phyloP scores from a whole-genome alignment of 2,888 invertebrate genomes.

The Folsomia manolachei region DNA sequence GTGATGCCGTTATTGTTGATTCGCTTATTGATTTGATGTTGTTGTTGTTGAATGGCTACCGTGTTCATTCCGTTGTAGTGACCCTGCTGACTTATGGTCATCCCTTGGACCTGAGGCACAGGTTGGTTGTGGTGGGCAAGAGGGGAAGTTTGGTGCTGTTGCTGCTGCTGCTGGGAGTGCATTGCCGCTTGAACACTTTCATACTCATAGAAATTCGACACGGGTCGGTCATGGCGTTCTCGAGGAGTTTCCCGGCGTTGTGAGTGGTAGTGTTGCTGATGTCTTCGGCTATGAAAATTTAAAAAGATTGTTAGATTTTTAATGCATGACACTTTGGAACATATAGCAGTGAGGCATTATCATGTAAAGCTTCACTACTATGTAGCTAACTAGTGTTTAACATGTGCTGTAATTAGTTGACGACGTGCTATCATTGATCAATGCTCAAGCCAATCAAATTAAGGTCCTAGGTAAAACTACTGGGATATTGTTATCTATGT shows the following conservation, averaged over 20 bases:
- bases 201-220: constrained; percentile 81
- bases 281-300: constrained; percentile 60
- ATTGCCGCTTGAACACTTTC: constrained; percentile 62
- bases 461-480: too few species aligned
- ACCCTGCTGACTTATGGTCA: constrained; percentile 11
- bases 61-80: constrained; percentile 27
- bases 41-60: not conserved
- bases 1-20: constrained; percentile 43
- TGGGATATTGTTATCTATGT: too few species aligned
- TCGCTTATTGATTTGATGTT: constrained; percentile 18
- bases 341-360: too few species aligned
- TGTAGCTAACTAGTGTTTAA: too few species aligned
- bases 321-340: too few species aligned
- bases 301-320: not conserved
- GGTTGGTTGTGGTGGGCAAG: constrained; percentile 25
- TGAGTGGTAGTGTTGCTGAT: constrained; percentile 64
- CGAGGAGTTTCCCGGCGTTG: constrained; percentile 61
- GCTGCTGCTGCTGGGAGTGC: constrained; percentile 31
- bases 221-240: constrained; percentile 64
- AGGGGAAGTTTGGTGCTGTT: constrained; percentile 23
- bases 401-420: too few species aligned
- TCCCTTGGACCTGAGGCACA: constrained; percentile 21
- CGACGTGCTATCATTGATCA: too few species aligned
- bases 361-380: too few species aligned
- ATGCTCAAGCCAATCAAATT: too few species aligned